Conservation (phyloP, 2,113 vertebrate species). For the Lipotes vexillifer region DNA sequence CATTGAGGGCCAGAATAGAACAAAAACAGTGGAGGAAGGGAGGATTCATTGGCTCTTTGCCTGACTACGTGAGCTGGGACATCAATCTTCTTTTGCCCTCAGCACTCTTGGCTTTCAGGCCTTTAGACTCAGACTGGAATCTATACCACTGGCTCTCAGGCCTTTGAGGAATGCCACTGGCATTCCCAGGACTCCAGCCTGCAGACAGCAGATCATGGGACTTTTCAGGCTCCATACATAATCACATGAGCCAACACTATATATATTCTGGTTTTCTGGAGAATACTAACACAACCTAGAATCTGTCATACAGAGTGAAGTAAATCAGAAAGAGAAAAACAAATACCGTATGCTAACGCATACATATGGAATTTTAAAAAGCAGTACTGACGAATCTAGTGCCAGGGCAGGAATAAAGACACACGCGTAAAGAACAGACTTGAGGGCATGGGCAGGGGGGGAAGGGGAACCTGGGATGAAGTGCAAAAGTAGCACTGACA, state of each 20-base stretch:
- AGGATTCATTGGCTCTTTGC: not conserved
- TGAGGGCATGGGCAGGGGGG: no score
- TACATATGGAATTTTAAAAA: no score
- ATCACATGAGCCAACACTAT: not conserved
- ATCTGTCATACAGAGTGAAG: no score
- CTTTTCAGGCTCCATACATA: not conserved
- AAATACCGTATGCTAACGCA: no score
- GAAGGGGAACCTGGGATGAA: no score
- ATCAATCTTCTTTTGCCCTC: not conserved
- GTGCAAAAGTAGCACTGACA: no score
- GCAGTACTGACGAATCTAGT: no score
- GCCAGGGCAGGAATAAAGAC: no score
- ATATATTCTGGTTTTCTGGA: not conserved
- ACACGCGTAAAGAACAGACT: no score
- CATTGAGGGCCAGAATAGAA: not conserved
- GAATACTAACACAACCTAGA: not conserved
- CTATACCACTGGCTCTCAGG: not conserved
- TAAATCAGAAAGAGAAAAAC: no score
- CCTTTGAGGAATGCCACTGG: not conserved
- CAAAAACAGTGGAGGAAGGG: not conserved
- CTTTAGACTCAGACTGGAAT: not conserved
- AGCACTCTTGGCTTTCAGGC: not conserved
- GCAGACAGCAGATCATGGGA: not conserved
- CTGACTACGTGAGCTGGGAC: not conserved
- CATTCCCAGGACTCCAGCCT: not conserved